Conservation (phyloP, 2,888 invertebrate species). For the Neelides folsomi region DNA sequence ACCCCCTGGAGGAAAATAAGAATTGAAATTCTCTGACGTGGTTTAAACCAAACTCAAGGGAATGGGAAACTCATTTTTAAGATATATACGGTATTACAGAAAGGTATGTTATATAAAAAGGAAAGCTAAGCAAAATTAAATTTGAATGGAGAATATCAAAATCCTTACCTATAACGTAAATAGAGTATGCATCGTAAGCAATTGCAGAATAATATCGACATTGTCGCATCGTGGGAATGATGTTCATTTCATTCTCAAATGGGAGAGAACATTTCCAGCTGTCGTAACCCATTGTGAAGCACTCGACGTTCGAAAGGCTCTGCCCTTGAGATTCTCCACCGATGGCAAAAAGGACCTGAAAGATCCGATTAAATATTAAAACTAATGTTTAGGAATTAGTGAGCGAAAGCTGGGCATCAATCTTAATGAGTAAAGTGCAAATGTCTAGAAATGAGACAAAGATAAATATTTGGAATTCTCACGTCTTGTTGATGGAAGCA, state of each 20-base stretch:
- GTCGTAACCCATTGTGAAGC: slow-evolving; percentile 35
- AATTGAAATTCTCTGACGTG: background rate
- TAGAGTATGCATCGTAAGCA: slow-evolving; percentile 33
- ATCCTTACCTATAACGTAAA: slow-evolving; percentile 34
- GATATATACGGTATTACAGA: background rate
- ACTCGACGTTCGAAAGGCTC: slow-evolving; percentile 35
- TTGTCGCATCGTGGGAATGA: slow-evolving; percentile 35
- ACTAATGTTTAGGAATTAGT: too few relatives aligned
- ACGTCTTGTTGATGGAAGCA: slow-evolving; percentile 31
- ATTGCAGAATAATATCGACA: slow-evolving; percentile 34
- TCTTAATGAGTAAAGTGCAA: too few relatives aligned
- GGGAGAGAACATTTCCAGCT: slow-evolving; percentile 33
- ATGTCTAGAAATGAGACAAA: too few relatives aligned
- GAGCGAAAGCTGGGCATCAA: too few relatives aligned
- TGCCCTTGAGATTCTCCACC: slow-evolving; percentile 36
- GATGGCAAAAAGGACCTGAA: slow-evolving; percentile 27
- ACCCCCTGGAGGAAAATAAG: slow-evolving; percentile 29
- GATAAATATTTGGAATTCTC: background rate
- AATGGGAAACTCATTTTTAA: background rate
- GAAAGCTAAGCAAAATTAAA: background rate
- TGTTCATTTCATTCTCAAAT: slow-evolving; percentile 23
- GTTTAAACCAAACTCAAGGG: background rate
- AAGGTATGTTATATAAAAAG: background rate
- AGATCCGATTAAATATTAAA: background rate
- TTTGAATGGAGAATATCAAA: background rate